Percentiles rank a stretch among this genome's conserved stretches.
phyloP scores from a whole-genome alignment of 2,113 vertebrate genomes.

The Catharus minimus region DNA sequence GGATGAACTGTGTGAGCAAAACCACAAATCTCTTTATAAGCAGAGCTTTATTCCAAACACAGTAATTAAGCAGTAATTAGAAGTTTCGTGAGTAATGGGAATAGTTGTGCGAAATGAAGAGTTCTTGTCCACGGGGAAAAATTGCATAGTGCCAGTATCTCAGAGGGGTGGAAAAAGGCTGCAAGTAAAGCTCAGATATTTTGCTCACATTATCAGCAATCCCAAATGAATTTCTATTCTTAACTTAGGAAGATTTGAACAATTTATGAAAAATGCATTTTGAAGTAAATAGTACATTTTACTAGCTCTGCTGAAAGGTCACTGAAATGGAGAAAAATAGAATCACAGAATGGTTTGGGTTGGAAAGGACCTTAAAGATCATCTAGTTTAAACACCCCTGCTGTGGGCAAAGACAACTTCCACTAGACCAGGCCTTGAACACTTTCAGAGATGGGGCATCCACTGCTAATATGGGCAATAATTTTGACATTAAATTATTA shows the following conservation, averaged over 20 bases:
- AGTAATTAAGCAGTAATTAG: constrained; percentile 62
- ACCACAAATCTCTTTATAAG: constrained; percentile 4
- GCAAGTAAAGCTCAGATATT: not conserved
- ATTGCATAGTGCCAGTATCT: not conserved
- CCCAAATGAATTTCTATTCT: not conserved
- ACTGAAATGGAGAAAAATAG: not conserved
- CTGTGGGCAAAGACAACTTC: not conserved
- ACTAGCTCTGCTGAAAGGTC: not conserved
- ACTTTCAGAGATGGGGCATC: not conserved
- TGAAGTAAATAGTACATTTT: not conserved
- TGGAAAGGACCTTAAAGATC: not conserved
- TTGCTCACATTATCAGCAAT: not conserved
- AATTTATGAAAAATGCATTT: not conserved
- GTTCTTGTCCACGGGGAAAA: not conserved
- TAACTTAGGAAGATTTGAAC: not conserved
- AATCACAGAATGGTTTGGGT: not conserved
- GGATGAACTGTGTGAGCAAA: not conserved
- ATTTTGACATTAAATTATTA: not conserved
- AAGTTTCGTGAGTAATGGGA: constrained; percentile 18
- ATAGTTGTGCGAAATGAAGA: constrained; percentile 2
- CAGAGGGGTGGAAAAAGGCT: not conserved
- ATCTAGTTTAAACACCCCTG: not conserved
- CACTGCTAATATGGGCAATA: not conserved
- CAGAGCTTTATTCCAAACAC: constrained; percentile 2
- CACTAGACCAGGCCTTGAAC: not conserved